Evolutionary conservation across 2,797 vertebrate genomes (phyloP).

Genomic region (Rhyacichthys aspro): DNA sequence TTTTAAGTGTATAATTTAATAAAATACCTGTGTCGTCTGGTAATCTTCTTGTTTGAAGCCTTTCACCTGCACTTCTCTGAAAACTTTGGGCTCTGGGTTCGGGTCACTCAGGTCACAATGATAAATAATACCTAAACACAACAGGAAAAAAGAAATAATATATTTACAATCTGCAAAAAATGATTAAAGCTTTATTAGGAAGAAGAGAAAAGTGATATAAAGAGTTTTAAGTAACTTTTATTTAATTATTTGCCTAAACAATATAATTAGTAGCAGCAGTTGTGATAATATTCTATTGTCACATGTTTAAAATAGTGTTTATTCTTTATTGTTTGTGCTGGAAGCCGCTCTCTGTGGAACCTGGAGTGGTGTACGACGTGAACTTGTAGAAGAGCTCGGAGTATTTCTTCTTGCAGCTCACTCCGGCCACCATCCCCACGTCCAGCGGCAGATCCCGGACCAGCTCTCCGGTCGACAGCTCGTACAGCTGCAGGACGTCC

Average conservation of each 20-base stretch:
- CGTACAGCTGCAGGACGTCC: conserved; percentile 77
- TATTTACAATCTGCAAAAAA: no score
- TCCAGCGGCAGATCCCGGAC: conserved; percentile 75
- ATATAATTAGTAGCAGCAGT: no score
- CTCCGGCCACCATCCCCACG: conserved; percentile 74
- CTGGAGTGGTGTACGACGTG: conserved; percentile 81
- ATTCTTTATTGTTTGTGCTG: no score
- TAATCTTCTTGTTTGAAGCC: conserved; percentile 76
- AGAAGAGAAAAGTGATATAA: no score
- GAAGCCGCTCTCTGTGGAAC: no score
- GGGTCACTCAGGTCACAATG: conserved; percentile 76
- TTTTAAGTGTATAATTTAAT: no score
- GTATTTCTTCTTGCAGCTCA: conserved; percentile 83
- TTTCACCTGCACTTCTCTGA: conserved; percentile 79
- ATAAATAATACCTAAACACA: conserved; percentile 77
- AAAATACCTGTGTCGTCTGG: conserved; percentile 80
- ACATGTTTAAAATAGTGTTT: no score
- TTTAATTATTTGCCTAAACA: no score
- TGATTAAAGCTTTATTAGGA: not conserved
- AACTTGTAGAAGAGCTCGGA: conserved; percentile 83
- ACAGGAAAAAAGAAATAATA: no score
- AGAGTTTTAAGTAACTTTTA: no score
- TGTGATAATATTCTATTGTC: no score
- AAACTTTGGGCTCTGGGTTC: conserved; percentile 71
- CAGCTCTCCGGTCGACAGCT: conserved; percentile 63